Percentiles rank a stretch among this genome's conserved stretches.
Conservation (phyloP, 2,797 vertebrate species). For the Micrastur ruficollis region DNA sequence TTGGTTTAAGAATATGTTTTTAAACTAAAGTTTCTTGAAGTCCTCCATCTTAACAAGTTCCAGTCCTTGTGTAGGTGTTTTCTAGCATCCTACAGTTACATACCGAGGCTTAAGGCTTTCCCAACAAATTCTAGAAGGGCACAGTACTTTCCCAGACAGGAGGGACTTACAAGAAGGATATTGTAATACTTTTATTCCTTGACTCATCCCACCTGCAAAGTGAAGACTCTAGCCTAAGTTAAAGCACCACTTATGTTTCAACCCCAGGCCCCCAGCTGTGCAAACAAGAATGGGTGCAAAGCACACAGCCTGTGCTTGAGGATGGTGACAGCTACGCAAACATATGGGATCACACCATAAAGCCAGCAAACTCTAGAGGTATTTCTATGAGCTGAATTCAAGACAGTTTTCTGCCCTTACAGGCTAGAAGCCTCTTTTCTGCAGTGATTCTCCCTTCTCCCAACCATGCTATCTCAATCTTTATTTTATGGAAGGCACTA, state of each 20-base stretch:
- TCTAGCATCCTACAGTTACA: neutral
- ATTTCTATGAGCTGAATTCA: neutral
- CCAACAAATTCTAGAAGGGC: neutral
- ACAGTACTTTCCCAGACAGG: neutral
- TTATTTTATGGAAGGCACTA: neutral
- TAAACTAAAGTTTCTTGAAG: neutral
- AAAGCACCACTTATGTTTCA: neutral
- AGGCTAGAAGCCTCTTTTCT: neutral
- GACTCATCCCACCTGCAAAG: neutral
- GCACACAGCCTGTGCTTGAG: neutral
- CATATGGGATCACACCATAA: neutral
- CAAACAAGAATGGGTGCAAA: conserved; percentile 47
- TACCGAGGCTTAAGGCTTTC: neutral
- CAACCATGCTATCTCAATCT: neutral
- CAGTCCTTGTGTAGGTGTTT: neutral
- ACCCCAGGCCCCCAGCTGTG: conserved; percentile 28
- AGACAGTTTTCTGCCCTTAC: neutral
- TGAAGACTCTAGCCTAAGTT: neutral
- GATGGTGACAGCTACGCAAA: neutral
- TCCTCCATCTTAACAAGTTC: neutral
- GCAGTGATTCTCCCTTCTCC: neutral
- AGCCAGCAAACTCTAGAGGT: neutral
- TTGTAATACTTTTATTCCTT: neutral
- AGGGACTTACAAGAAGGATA: neutral
- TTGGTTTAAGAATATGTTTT: neutral